Evolutionary conservation across 2,888 invertebrate genomes (phyloP), one percentile per base, ranked within the genome.

Genomic region (Lochmaea capreae): DNA sequence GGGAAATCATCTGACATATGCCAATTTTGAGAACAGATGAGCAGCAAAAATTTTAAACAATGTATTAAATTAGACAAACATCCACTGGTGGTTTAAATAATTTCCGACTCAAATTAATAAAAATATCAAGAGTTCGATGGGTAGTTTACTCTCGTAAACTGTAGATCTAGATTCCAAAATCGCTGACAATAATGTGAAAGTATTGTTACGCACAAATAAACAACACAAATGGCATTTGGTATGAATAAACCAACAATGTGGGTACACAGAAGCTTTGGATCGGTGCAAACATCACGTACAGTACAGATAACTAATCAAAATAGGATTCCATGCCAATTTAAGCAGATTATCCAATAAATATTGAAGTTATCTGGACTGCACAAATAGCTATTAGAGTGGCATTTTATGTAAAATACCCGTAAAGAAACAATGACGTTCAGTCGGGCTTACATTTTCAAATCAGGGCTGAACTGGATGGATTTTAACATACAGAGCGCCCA

Each of bases 291-390:
- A 74, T 74, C 79, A 79, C 78, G 79, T 77, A 74, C 80, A 75
- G 76, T 69, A 59, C 78, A 76, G 81, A 81, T 81, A 81, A 79
- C 80, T 73, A 76, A 79, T 80, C 78, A 72, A 79, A 80, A 78
- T 79, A 74, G 77, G 76, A 79, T 78, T 77, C 77, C 73, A 72
- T 72, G 70, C 65, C 54, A 65, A 71, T 78, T 77, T 76, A 75
- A 77, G 76, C 76, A 72, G 78, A 77, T 77, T 74, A 73, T 46
- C 61, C 67, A 68, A 77, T 76, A 76, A 78, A 77, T 77, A 76
- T 76, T 65, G 33, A 65, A 70, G 79, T 79, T 79, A 79, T 79
- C 79, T 76, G 73, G 22, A 65, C 74, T 76, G 75, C 71, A 69
- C 76, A 76, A 73, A 76, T 72, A 73, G 72, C 73, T 46, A 72